Percentiles rank a stretch among this genome's conserved stretches.
phyloP scores from a whole-genome alignment of 2,113 vertebrate species.

The Scomber scombrus region DNA sequence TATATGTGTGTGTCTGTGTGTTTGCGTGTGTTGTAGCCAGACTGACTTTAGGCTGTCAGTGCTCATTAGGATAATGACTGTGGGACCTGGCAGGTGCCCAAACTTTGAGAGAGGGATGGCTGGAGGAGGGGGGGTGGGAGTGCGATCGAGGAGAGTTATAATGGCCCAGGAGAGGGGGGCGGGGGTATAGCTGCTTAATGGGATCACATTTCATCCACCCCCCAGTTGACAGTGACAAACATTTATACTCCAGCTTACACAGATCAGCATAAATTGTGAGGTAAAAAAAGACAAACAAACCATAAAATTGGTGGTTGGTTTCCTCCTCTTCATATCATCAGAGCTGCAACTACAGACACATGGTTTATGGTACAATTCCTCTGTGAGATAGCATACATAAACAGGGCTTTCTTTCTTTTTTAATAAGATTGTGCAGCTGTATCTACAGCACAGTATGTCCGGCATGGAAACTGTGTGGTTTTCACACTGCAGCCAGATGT shows the following conservation, averaged over 20 bases:
- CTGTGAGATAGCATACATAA: not conserved
- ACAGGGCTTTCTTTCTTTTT: not conserved
- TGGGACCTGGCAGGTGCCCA: conserved; percentile 80
- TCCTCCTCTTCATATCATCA: conserved; percentile 25
- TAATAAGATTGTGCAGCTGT: not conserved
- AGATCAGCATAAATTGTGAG: conserved; percentile 49
- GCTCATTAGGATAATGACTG: conserved; percentile 79
- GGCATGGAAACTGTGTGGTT: not conserved
- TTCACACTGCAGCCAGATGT: not conserved
- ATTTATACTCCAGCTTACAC: conserved; percentile 25
- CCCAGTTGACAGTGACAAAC: conserved; percentile 39
- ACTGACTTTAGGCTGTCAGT: conserved; percentile 74
- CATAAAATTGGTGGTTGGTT: conserved; percentile 17
- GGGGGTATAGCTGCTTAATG: conserved; percentile 22
- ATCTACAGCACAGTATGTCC: not conserved
- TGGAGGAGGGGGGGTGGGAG: conserved; percentile 24
- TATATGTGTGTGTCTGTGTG: conserved; percentile 43
- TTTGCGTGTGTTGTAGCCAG: conserved; percentile 46
- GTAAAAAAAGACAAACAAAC: conserved; percentile 38
- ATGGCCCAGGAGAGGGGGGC: conserved; percentile 34
- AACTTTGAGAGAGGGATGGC: conserved; percentile 53
- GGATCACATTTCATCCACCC: conserved; percentile 64
- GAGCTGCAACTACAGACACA: conserved; percentile 12
- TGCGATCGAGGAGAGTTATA: conserved; percentile 45
- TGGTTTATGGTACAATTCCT: conserved; percentile 27